Evolutionary conservation across 2,113 vertebrate genomes (phyloP).

Genomic region (Gallinago paraguaiae): DNA sequence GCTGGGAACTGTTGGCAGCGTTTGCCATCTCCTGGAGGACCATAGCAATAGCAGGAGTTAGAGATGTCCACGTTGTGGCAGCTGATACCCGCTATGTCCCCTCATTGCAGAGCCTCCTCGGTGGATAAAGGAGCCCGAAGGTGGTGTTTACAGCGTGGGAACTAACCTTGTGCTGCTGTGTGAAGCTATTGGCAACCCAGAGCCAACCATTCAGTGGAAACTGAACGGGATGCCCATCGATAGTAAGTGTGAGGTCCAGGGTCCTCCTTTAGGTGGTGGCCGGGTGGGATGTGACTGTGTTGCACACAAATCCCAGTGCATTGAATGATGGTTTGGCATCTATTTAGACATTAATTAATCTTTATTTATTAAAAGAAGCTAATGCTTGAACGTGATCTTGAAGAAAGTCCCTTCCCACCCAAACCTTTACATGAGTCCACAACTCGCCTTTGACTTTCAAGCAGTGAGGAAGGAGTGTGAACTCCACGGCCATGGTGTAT

Average conservation of each 20-base stretch:
- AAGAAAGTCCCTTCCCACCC: not conserved
- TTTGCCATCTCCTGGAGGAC: constrained; percentile 69
- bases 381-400: not conserved
- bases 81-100: not conserved
- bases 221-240: constrained; percentile 82
- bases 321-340: not conserved
- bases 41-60: not conserved
- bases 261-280: not conserved
- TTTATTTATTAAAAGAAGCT: not conserved
- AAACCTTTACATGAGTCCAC: not conserved
- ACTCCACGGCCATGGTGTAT: accelerated
- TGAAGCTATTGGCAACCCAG: constrained; percentile 83
- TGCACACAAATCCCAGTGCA: accelerated
- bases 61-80: accelerated
- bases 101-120: constrained; percentile 84
- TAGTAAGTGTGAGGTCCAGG: constrained; percentile 70
- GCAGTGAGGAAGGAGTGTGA: not conserved
- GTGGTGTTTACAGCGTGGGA: constrained; percentile 82
- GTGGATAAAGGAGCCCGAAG: constrained; percentile 85
- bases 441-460: not conserved
- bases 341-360: accelerated
- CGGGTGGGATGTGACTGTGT: not conserved
- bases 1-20: not conserved
- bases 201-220: constrained; percentile 84
- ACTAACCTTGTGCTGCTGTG: constrained; percentile 83